phyloP scores from a whole-genome alignment of 1,140 invertebrate genomes.

The Zaprionus tsacasi region DNA sequence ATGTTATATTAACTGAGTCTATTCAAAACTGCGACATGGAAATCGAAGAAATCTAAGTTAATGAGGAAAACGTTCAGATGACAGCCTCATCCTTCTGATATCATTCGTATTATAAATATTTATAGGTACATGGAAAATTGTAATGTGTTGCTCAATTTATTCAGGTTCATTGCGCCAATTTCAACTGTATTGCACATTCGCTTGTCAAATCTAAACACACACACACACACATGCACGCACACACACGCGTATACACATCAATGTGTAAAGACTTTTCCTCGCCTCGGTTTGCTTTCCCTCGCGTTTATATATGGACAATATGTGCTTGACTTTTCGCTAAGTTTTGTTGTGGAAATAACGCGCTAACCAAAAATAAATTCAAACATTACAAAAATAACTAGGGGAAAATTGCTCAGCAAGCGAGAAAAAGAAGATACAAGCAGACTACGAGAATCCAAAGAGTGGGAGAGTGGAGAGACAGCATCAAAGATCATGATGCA shows the following conservation, averaged over 20 bases:
- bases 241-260: slow-evolving; percentile 23
- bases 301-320: slow-evolving; percentile 61
- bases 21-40: not conserved
- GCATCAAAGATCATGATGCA: slow-evolving; percentile 62
- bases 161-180: slow-evolving; percentile 16
- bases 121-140: not conserved
- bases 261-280: slow-evolving; percentile 45
- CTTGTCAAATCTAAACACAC: slow-evolving; percentile 55
- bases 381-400: slow-evolving; percentile 78
- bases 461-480: slow-evolving; percentile 2
- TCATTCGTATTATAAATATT: slow-evolving; percentile 1
- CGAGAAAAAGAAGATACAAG: slow-evolving; percentile 34
- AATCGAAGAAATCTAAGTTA: not conserved
- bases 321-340: slow-evolving; percentile 68
- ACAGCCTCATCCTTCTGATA: not conserved
- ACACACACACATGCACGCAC: not conserved
- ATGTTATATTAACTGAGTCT: slow-evolving; percentile 8
- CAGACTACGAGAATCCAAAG: slow-evolving; percentile 17
- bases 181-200: slow-evolving; percentile 43
- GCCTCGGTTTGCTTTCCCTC: slow-evolving; percentile 48
- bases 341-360: slow-evolving; percentile 60
- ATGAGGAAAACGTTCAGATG: not conserved
- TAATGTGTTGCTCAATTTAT: slow-evolving; percentile 1
- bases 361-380: slow-evolving; percentile 77
- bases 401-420: slow-evolving; percentile 42